Conservation (phyloP, 2,113 vertebrate genomes). For the Hylia prasina region DNA sequence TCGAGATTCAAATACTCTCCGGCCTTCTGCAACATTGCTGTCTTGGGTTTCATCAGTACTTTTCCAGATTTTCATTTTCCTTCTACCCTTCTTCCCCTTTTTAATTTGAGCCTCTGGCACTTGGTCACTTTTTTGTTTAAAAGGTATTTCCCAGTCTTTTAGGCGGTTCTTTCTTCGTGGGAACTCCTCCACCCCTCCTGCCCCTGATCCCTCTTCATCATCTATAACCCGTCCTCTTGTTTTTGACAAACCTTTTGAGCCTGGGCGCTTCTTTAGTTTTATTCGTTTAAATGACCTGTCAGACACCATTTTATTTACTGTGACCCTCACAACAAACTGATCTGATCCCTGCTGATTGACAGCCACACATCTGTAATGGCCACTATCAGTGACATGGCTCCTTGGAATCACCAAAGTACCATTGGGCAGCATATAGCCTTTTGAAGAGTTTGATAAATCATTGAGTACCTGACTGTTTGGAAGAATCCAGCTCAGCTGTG, state of each 20-base stretch:
- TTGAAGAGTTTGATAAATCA: conserved; percentile 68
- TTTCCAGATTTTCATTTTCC: conserved; percentile 67
- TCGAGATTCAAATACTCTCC: conserved; percentile 70
- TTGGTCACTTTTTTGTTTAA: conserved; percentile 27
- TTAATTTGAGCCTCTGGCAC: neutral
- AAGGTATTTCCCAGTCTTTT: conserved; percentile 14
- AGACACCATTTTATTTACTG: conserved; percentile 66
- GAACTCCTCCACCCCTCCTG: neutral
- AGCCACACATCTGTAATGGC: conserved; percentile 87
- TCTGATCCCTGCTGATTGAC: conserved; percentile 82
- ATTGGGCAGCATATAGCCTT: conserved; percentile 63
- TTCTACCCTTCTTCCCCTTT: conserved; percentile 57
- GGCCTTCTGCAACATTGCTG: conserved; percentile 67
- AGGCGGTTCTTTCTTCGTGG: neutral
- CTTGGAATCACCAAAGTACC: conserved; percentile 79
- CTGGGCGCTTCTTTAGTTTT: conserved; percentile 70
- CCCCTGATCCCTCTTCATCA: conserved; percentile 80
- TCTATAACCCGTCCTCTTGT: conserved; percentile 54
- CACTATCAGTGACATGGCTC: conserved; percentile 72
- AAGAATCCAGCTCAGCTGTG: conserved; percentile 86
- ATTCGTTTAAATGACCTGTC: conserved; percentile 63
- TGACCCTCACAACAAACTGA: conserved; percentile 70
- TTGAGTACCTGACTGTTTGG: conserved; percentile 73
- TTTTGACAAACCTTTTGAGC: conserved; percentile 64
- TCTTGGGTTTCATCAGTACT: conserved; percentile 47